Conservation (phyloP, 2,113 vertebrate genomes). For the Petaurus breviceps region DNA sequence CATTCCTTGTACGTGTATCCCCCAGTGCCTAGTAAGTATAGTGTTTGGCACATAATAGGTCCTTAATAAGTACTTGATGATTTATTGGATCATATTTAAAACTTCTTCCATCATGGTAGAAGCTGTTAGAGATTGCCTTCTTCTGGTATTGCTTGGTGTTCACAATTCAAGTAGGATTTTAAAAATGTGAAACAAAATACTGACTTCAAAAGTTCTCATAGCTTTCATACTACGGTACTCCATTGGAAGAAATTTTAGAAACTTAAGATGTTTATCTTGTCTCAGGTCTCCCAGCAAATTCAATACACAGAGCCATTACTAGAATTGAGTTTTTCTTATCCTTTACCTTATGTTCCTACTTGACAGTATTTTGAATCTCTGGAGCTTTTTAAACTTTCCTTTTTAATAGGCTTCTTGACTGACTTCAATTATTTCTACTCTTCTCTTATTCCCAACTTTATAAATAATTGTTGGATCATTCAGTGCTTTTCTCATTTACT, state of each 20-base stretch:
- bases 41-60: not conserved
- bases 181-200: not conserved
- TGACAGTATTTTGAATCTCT: conserved; percentile 27
- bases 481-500: conserved; percentile 6
- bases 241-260: conserved; percentile 16
- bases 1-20: not conserved
- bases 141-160: not conserved
- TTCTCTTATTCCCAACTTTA: conserved; percentile 49
- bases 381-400: conserved; percentile 33
- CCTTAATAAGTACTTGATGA: not conserved
- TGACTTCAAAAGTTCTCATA: not conserved
- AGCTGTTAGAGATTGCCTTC: not conserved
- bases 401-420: not conserved
- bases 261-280: conserved; percentile 21
- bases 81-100: not conserved
- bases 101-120: not conserved
- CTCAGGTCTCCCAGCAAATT: conserved; percentile 41
- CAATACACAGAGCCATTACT: conserved; percentile 14
- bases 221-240: not conserved
- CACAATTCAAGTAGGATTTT: not conserved
- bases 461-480: conserved; percentile 1
- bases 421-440: not conserved
- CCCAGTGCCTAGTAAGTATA: no score
- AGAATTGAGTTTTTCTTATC: conserved; percentile 34
- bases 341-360: conserved; percentile 4